Evolutionary conservation across 2,888 invertebrate genomes (phyloP), one percentile per base, ranked within the genome.

Genomic region (Cecidostiba fungosa): DNA sequence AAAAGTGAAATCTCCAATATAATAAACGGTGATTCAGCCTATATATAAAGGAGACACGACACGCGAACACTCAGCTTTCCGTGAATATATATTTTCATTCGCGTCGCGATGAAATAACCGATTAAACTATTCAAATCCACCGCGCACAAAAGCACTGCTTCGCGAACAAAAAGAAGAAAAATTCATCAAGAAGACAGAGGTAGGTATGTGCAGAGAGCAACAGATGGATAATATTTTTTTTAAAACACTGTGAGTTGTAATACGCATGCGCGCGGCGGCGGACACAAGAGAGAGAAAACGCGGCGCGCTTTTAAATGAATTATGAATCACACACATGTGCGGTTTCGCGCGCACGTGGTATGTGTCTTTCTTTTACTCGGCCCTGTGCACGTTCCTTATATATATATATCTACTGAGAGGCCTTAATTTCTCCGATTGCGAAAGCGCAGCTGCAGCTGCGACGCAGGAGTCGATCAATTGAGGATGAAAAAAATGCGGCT

Each of bases 241-340:
- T 26, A 23, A 62, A 62, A 54, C 43, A 43, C 47, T 10, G 16
- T 26, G 43, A 43, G 0, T n/a, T n/a, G n/a, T 1, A 1, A 26
- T 3, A 74, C 77, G 29, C 32, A 32, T n/a, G 43, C 73, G 47
- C 47, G 62, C 47, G 23, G 23, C 36, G 62, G 29, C 72, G 26
- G 19, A 16, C 69, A 66, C 72, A 47, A 66, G 66, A 1, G 62
- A 66, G 23, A 62, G 66, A 66, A 66, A 66, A 66, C 79, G 39
- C 81, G 80, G 54, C 69, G 72, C 29, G 26, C 5, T 84, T 74
- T 77, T 73, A 76, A 81, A 79, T 54, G 79, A 79, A 82, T 83
- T 81, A 76, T 85, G 85, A 82, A 85, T 85, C 82, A 85, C 74
- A 66, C 70, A 72, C 85, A 82, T 66, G 82, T 82, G 74, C 78